A percentile compares a stretch with the other conserved stretches of the same genome.
Conservation (phyloP, 2,797 vertebrate species). For the Falco novaeseelandiae region DNA sequence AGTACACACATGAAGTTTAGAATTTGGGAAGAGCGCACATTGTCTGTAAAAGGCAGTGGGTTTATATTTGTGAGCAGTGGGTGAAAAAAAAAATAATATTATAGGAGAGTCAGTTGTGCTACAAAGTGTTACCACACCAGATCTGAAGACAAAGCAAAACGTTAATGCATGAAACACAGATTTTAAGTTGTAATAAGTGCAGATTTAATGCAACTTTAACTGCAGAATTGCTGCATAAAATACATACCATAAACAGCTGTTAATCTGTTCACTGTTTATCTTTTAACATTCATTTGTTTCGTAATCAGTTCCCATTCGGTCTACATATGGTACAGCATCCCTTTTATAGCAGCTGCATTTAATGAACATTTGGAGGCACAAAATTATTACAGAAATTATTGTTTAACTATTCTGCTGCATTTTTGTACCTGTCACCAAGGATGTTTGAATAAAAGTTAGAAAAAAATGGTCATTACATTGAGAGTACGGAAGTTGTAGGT, state of each 20-base stretch:
- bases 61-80: background rate
- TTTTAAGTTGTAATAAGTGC: background rate
- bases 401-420: background rate
- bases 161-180: slow-evolving; percentile 15
- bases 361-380: slow-evolving; percentile 36
- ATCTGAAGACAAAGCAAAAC: background rate
- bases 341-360: slow-evolving; percentile 39
- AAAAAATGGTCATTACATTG: background rate
- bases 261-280: slow-evolving; percentile 49
- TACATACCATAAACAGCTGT: slow-evolving; percentile 21
- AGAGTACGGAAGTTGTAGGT: slow-evolving; percentile 20
- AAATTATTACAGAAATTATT: slow-evolving; percentile 28
- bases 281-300: slow-evolving; percentile 48
- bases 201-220: slow-evolving; percentile 17
- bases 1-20: background rate
- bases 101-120: background rate
- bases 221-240: slow-evolving; percentile 34
- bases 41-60: background rate
- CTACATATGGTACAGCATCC: slow-evolving; percentile 30
- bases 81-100: background rate
- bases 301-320: slow-evolving; percentile 59
- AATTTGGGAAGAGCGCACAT: background rate
- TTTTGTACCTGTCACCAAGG: background rate
- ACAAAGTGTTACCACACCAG: background rate
- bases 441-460: background rate